These are phyloP conservation scores for Drosophila gunungcola DNA, from an alignment of 1,140 invertebrate genomes.

Conservation along the genomic window DNA sequence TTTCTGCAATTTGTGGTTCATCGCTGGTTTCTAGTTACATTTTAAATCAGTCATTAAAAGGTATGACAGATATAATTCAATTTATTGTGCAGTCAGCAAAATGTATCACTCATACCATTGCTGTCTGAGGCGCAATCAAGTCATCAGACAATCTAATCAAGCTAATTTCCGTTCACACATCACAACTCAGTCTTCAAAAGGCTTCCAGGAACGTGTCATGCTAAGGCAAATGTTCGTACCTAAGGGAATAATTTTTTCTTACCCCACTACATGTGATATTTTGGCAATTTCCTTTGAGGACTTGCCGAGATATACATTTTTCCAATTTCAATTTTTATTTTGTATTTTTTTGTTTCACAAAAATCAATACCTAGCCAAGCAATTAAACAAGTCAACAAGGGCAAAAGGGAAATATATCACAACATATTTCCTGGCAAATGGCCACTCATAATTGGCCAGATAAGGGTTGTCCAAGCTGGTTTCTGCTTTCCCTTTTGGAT, in stretches of 20 bases:
- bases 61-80: background rate
- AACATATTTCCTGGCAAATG: conserved; percentile 47
- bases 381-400: conserved; percentile 31
- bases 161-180: conserved; percentile 48
- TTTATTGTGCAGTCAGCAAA: background rate
- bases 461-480: conserved; percentile 20
- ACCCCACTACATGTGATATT: conserved; percentile 22
- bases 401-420: conserved; percentile 8
- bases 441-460: conserved; percentile 45
- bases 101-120: background rate
- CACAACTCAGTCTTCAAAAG: conserved; percentile 4
- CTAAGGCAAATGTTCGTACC: conserved; percentile 6
- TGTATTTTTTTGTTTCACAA: background rate
- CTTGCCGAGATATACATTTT: conserved; percentile 10
- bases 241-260: background rate
- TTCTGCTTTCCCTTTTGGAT: conserved; percentile 13
- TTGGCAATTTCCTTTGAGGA: conserved; percentile 40
- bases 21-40: background rate
- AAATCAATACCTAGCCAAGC: conserved; percentile 41
- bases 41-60: background rate
- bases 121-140: conserved; percentile 26
- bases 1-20: background rate
- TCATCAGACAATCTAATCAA: conserved; percentile 47
- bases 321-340: conserved; percentile 17
- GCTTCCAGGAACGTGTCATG: background rate